Percentiles rank a stretch among this genome's conserved stretches.
Conservation (phyloP, 2,888 invertebrate genomes). For the Apodemia mormo region DNA sequence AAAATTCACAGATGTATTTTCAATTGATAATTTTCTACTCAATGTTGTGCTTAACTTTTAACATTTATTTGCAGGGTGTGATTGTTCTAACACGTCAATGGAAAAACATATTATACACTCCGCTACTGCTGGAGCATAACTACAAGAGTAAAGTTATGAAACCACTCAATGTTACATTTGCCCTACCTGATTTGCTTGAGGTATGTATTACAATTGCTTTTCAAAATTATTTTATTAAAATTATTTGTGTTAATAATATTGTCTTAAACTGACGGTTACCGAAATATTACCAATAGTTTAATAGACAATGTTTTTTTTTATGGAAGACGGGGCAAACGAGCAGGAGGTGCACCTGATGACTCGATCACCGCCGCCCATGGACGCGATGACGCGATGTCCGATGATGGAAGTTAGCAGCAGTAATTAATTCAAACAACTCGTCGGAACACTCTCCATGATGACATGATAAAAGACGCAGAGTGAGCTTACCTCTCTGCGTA, state of each 20-base stretch:
- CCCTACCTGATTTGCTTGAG: slow-evolving; percentile 91
- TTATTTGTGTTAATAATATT: slow-evolving; percentile 1
- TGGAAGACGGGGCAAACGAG: too few relatives aligned
- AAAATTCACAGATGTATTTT: too few relatives aligned
- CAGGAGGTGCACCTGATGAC: too few relatives aligned
- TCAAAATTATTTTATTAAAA: not conserved
- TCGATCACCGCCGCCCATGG: too few relatives aligned
- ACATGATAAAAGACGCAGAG: too few relatives aligned
- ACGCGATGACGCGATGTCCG: too few relatives aligned
- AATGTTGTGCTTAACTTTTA: not conserved
- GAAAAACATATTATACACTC: slow-evolving; percentile 98
- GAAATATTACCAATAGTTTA: too few relatives aligned
- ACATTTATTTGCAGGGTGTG: slow-evolving; percentile 87
- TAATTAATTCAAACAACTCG: too few relatives aligned
- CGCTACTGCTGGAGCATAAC: slow-evolving; percentile 93
- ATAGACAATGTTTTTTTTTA: too few relatives aligned
- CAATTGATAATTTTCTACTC: not conserved
- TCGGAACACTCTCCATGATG: too few relatives aligned
- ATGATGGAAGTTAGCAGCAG: too few relatives aligned
- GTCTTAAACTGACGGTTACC: not conserved
- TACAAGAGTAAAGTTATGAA: slow-evolving; percentile 91
- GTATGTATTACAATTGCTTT: slow-evolving; percentile 58
- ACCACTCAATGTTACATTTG: slow-evolving; percentile 94
- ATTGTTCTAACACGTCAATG: slow-evolving; percentile 97
- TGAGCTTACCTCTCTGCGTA: too few relatives aligned